Conservation (phyloP, 2,113 vertebrate species). For the Tor tambroides region DNA sequence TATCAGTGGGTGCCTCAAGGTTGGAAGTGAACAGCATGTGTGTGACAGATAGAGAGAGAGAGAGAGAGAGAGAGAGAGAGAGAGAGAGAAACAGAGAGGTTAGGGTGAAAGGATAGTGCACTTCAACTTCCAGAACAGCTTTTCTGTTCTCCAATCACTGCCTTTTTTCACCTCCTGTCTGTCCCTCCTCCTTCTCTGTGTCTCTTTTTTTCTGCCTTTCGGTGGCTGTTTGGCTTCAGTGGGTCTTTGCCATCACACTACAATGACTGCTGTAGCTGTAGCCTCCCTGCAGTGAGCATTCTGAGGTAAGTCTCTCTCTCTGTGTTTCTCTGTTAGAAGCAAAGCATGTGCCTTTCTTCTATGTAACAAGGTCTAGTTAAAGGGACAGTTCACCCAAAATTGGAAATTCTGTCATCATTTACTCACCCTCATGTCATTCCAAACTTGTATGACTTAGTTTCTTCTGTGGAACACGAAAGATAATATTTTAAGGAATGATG, state of each 20-base stretch:
- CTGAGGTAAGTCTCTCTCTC: slow-evolving; percentile 56
- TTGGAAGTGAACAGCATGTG: slow-evolving; percentile 49
- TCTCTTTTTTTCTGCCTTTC: slow-evolving; percentile 38
- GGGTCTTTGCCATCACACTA: slow-evolving; percentile 55
- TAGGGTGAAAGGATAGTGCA: slow-evolving; percentile 17
- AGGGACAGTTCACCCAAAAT: not conserved
- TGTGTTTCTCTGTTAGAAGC: not conserved
- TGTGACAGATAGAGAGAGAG: slow-evolving; percentile 23
- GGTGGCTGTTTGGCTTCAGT: slow-evolving; percentile 49
- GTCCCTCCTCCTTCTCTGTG: slow-evolving; percentile 38
- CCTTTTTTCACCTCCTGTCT: slow-evolving; percentile 31
- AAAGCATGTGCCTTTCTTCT: not conserved
- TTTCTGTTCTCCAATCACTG: slow-evolving; percentile 48
- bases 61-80: slow-evolving; percentile 34
- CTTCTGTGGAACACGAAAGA: not conserved
- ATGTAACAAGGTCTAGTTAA: not conserved
- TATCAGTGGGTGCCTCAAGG: slow-evolving; percentile 44
- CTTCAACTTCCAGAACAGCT: slow-evolving; percentile 36
- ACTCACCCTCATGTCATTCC: not conserved
- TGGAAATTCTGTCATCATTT: not conserved
- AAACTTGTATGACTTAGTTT: not conserved
- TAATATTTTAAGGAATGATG: not conserved
- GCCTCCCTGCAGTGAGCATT: slow-evolving; percentile 60
- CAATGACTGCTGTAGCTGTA: slow-evolving; percentile 60
- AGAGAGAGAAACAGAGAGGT: slow-evolving; percentile 32